phyloP scores from a whole-genome alignment of 2,113 vertebrate genomes.

The Damaliscus lunatus region DNA sequence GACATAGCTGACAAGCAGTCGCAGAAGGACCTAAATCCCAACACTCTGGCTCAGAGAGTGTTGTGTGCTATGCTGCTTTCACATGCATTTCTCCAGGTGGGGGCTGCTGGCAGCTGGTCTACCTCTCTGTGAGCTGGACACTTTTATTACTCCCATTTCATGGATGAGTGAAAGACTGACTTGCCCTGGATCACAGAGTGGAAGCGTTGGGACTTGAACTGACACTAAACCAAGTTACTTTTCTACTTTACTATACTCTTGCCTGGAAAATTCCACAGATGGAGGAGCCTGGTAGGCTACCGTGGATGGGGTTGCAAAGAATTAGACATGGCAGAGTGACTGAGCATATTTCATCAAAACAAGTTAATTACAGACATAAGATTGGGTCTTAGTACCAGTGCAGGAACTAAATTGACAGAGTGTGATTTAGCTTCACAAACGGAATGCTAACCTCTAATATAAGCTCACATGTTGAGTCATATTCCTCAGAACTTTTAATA shows the following conservation, averaged over 20 bases:
- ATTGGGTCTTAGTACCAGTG: background rate
- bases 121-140: background rate
- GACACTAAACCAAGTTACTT: background rate
- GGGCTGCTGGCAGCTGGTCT: background rate
- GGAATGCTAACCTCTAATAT: background rate
- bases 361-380: background rate
- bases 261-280: background rate
- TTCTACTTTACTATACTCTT: background rate
- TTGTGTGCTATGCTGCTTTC: no score
- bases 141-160: background rate
- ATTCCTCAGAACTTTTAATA: background rate
- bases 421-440: background rate
- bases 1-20: background rate
- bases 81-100: background rate
- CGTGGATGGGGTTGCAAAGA: background rate
- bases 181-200: background rate
- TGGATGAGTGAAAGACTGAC: background rate
- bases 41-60: background rate
- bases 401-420: background rate
- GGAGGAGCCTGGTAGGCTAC: background rate
- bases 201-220: background rate
- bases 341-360: background rate
- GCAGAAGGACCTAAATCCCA: background rate
- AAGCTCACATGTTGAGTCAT: background rate
- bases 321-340: background rate